Evolutionary conservation across 2,888 invertebrate species (phyloP), one percentile per base, ranked within the genome.

Genomic region (Junonia oenone): DNA sequence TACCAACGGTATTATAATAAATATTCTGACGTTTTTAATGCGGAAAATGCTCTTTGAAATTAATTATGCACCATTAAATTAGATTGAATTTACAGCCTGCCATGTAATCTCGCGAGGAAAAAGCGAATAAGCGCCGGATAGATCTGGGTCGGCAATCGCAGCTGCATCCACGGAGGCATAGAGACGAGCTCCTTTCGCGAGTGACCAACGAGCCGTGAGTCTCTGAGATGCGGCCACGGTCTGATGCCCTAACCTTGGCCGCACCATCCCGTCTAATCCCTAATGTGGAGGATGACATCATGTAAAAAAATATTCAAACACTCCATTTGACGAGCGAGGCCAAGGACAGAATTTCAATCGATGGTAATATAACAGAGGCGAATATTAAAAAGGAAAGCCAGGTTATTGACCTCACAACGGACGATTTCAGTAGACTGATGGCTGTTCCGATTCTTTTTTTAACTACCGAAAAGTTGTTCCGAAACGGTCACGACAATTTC

Each of bases 341-440:
- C 85, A 86, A 86, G 84, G 85, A 71, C 81, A 69, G 62, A 70
- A 68, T 71, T 69, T 70, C 75, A 71, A 82, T 82, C 77, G 72
- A 83, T 80, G 68, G 61, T 69, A 69, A 67, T 69, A 70, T 68
- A 66, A n/a, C 31, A 68, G 51, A 66, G 63, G 67, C 63, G 72
- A 78, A 79, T 80, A 81, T 74, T 80, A 82, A 84, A 84, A 83
- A 82, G 84, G 84, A 84, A 86, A 82, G 84, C 78, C 65, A 67
- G 86, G 82, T 83, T 73, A 73, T 73, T 73, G 83, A 86, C 80
- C 87, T 67, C 76, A 67, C 65, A 58, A 65, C 69, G 68, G 76
- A 71, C 76, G 76, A 72, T 68, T 71, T 73, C 70, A 68, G 73
- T 67, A 69, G 66, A 75, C 72, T 77, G 75, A 81, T 81, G 77